A percentile compares a stretch with the other conserved stretches of the same genome.
These are phyloP conservation scores for Macrosiphum euphorbiae DNA, from an alignment of 2,888 invertebrate genomes.

Conservation along the genomic window DNA sequence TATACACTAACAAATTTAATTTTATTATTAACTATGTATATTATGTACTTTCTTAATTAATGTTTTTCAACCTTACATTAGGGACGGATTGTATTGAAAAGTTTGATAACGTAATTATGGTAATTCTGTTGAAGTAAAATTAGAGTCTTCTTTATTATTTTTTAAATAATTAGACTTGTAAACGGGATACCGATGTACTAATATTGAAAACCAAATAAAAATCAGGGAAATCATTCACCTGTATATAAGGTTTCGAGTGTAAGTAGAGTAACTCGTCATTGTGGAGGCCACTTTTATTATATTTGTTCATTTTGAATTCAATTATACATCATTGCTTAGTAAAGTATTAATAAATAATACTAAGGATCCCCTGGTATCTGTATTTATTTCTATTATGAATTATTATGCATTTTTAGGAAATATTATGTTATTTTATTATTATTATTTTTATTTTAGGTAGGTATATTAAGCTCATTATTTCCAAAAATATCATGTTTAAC, in stretches of 20 bases:
- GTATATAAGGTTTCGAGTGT: not conserved
- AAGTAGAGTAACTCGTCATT: not conserved
- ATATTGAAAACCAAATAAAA: not conserved
- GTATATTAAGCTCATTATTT: not conserved
- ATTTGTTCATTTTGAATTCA: not conserved
- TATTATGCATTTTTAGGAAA: not conserved
- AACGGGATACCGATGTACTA: not conserved
- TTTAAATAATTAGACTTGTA: not conserved
- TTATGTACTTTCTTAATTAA: slow-evolving; percentile 2
- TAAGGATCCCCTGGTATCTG: too few relatives aligned
- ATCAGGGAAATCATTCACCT: not conserved
- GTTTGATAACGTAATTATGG: not conserved
- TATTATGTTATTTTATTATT: not conserved
- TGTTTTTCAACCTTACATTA: not conserved
- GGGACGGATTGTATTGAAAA: not conserved
- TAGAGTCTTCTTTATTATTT: not conserved
- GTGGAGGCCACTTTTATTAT: not conserved
- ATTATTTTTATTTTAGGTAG: not conserved
- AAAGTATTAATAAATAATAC: not conserved
- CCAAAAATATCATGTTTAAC: not conserved
- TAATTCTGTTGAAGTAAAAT: not conserved
- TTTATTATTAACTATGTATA: not conserved
- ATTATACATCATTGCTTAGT: not conserved
- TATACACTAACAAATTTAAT: not conserved
- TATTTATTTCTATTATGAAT: not conserved